Conservation (phyloP, 1,140 invertebrate genomes). For the Physella acuta region DNA sequence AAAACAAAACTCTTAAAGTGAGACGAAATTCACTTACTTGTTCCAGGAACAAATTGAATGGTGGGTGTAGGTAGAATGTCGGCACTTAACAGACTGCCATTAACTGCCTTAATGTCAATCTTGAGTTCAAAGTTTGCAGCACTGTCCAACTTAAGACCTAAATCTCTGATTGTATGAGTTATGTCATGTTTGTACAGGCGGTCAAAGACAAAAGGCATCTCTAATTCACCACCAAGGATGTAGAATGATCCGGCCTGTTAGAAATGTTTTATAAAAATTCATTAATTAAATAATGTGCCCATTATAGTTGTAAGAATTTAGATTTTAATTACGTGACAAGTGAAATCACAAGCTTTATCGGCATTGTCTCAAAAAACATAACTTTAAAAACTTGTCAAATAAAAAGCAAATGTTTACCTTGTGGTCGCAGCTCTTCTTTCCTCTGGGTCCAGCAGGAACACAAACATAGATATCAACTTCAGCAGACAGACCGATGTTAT, state of each 20-base stretch:
- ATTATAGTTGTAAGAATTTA: not conserved
- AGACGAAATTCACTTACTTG: constrained; percentile 16
- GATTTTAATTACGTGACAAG: not conserved
- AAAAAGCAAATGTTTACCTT: not conserved
- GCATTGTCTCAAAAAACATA: not conserved
- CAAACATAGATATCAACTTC: constrained; percentile 30
- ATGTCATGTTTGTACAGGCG: constrained; percentile 27
- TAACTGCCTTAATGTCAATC: constrained; percentile 26
- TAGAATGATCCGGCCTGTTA: constrained; percentile 30
- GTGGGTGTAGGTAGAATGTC: constrained; percentile 17
- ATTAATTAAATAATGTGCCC: not conserved
- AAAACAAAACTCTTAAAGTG: not conserved
- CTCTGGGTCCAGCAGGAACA: constrained; percentile 16
- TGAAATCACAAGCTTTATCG: not conserved
- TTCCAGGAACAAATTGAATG: constrained; percentile 32
- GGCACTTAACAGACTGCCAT: constrained; percentile 27
- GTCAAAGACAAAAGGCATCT: constrained; percentile 36
- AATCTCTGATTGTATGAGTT: constrained; percentile 16
- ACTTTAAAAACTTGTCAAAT: not conserved
- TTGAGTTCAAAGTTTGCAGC: constrained; percentile 28
- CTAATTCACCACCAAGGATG: constrained; percentile 30
- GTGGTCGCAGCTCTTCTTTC: constrained; percentile 23
- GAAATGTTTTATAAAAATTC: not conserved
- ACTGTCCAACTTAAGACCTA: constrained; percentile 25
- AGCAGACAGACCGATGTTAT: constrained; percentile 30